phyloP scores from a whole-genome alignment of 1,140 invertebrate species.

The Lordiphosa mommai region DNA sequence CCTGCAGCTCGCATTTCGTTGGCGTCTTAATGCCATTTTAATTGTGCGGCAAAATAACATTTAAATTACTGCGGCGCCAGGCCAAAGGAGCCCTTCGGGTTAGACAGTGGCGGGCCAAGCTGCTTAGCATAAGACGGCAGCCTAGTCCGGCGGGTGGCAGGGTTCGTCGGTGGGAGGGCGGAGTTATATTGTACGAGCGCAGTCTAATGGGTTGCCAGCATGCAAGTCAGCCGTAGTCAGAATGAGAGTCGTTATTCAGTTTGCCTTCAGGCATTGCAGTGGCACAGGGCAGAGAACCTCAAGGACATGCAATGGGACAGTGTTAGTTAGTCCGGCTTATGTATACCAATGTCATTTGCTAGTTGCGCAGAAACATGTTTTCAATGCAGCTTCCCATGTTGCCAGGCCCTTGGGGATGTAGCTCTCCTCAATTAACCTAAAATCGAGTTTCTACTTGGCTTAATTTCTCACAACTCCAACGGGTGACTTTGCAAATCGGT shows the following conservation, averaged over 20 bases:
- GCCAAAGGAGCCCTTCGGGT: slow-evolving; percentile 11
- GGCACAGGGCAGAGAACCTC: slow-evolving; percentile 16
- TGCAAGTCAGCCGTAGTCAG: slow-evolving; percentile 33
- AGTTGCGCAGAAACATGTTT: neutral
- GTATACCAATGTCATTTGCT: slow-evolving; percentile 9
- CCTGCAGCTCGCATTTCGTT: slow-evolving; percentile 38
- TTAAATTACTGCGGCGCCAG: slow-evolving; percentile 71
- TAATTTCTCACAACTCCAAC: neutral
- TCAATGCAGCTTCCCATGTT: slow-evolving; percentile 15
- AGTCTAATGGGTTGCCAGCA: slow-evolving; percentile 62
- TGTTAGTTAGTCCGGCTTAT: neutral
- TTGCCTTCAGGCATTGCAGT: slow-evolving; percentile 25
- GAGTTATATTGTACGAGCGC: slow-evolving; percentile 36
- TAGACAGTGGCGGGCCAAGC: slow-evolving; percentile 30
- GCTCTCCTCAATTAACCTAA: neutral
- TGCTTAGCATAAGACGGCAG: slow-evolving; percentile 20
- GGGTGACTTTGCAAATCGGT: slow-evolving; percentile 35
- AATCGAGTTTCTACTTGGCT: neutral
- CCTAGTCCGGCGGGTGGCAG: neutral
- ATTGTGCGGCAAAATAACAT: slow-evolving; percentile 71
- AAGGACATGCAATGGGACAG: slow-evolving; percentile 24
- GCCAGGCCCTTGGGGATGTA: neutral
- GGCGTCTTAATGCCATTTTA: slow-evolving; percentile 65
- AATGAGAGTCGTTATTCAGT: slow-evolving; percentile 19
- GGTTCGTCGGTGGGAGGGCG: slow-evolving; percentile 11